Percentiles rank a stretch among this genome's conserved stretches.
These are phyloP conservation scores for Epicauta chinensis DNA, from an alignment of 1,140 invertebrate genomes.

Conservation along the genomic window DNA sequence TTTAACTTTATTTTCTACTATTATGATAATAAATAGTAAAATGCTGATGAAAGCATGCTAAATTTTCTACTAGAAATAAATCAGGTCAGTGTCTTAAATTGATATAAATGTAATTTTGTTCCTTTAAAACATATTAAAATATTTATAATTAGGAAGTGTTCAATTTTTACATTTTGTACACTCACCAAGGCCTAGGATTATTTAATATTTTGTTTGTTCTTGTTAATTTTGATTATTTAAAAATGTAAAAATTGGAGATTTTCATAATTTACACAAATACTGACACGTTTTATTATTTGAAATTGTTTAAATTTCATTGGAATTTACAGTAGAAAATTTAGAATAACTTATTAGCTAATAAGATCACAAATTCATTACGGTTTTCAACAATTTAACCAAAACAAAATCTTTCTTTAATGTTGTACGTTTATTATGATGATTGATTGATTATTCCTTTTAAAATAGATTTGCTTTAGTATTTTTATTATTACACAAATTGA, in stretches of 20 bases:
- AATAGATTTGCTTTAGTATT: conserved; percentile 8
- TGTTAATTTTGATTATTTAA: background rate
- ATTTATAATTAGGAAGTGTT: too few relatives aligned
- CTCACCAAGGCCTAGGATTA: too few relatives aligned
- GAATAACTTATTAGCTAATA: conserved; percentile 8
- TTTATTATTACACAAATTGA: background rate
- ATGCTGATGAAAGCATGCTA: conserved; percentile 13
- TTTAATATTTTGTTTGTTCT: conserved; percentile 6
- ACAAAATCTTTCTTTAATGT: background rate
- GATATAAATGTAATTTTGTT: too few relatives aligned
- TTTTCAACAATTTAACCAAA: conserved; percentile 9
- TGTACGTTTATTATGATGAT: conserved; percentile 7
- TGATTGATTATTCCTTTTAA: conserved; percentile 3
- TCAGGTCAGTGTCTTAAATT: too few relatives aligned
- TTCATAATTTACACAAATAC: background rate
- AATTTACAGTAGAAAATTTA: conserved; percentile 12
- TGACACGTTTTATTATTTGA: conserved; percentile 5
- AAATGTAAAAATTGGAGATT: background rate
- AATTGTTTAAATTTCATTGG: conserved; percentile 1
- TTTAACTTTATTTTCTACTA: conserved; percentile 5
- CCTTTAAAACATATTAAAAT: too few relatives aligned
- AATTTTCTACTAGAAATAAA: conserved; percentile 10
- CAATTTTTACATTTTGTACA: too few relatives aligned
- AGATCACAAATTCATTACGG: conserved; percentile 10
- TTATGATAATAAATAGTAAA: conserved; percentile 7